Percentiles rank a stretch among this genome's conserved stretches.
phyloP scores from a whole-genome alignment of 2,113 vertebrate species.

The Fulica atra region DNA sequence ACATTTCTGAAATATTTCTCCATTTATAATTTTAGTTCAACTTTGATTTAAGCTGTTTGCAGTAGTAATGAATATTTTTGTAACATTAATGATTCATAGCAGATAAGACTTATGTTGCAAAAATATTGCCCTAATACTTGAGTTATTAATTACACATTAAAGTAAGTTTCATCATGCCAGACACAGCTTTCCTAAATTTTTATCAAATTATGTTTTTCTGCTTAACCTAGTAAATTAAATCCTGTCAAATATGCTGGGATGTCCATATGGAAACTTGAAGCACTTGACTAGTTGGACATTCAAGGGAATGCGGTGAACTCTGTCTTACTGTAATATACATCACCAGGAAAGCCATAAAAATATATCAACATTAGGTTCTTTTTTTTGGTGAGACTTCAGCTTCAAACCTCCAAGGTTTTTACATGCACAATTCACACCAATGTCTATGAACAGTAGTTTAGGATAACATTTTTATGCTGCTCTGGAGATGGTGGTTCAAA shows the following conservation, averaged over 20 bases:
- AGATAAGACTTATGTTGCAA: neutral
- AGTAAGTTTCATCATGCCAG: neutral
- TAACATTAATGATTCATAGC: conserved; percentile 1
- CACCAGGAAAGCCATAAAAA: neutral
- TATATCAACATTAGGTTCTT: neutral
- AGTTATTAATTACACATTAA: conserved; percentile 6
- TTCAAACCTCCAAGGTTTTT: neutral
- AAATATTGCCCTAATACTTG: neutral
- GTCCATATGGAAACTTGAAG: neutral
- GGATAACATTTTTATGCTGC: conserved; percentile 5
- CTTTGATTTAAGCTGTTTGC: conserved; percentile 2
- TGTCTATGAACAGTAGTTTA: neutral
- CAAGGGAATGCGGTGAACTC: neutral
- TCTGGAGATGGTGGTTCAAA: conserved; percentile 65
- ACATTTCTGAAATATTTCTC: neutral
- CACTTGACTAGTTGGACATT: neutral
- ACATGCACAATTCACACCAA: conserved; percentile 1
- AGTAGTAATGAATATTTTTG: neutral
- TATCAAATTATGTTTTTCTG: neutral
- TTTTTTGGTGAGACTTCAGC: neutral
- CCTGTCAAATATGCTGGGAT: neutral
- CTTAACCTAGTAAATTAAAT: neutral
- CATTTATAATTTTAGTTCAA: neutral
- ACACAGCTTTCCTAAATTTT: neutral
- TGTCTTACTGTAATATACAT: neutral